Evolutionary conservation across 2,797 vertebrate genomes (phyloP).

Genomic region (Manis crassicaudata): DNA sequence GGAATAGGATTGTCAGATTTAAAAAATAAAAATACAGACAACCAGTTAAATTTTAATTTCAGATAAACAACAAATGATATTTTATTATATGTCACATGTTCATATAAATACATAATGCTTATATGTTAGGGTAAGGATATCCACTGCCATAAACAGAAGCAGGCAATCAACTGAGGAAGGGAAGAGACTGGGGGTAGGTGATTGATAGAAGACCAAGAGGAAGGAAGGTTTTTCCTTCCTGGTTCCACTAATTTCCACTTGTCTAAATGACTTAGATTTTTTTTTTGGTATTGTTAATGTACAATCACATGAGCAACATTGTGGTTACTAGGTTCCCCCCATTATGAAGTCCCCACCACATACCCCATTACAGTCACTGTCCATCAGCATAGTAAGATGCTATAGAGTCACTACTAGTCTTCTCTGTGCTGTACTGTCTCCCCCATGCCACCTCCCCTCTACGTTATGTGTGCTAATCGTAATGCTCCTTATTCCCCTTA

Average conservation of each 20-base stretch:
- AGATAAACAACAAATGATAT: neutral
- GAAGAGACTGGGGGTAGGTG: too few relatives aligned
- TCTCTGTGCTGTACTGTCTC: too few relatives aligned
- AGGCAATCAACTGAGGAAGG: neutral
- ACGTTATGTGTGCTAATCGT: too few relatives aligned
- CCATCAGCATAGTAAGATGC: too few relatives aligned
- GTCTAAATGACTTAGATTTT: neutral
- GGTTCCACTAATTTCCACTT: neutral
- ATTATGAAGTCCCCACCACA: too few relatives aligned
- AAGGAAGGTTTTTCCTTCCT: neutral
- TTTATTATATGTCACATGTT: neutral
- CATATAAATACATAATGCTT: neutral
- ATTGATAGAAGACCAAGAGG: neutral
- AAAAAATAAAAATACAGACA: neutral
- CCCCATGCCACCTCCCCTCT: too few relatives aligned
- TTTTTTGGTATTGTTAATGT: neutral
- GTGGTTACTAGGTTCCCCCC: too few relatives aligned
- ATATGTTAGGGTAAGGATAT: neutral
- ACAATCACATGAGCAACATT: too few relatives aligned
- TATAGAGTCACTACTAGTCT: too few relatives aligned
- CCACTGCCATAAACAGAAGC: neutral
- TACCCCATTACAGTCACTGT: too few relatives aligned
- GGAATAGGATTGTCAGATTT: neutral
- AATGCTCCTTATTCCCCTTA: too few relatives aligned
- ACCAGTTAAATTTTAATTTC: constrained; percentile 8